These are phyloP conservation scores for Theristicus caerulescens DNA, from an alignment of 2,113 vertebrate species.

Conservation along the genomic window DNA sequence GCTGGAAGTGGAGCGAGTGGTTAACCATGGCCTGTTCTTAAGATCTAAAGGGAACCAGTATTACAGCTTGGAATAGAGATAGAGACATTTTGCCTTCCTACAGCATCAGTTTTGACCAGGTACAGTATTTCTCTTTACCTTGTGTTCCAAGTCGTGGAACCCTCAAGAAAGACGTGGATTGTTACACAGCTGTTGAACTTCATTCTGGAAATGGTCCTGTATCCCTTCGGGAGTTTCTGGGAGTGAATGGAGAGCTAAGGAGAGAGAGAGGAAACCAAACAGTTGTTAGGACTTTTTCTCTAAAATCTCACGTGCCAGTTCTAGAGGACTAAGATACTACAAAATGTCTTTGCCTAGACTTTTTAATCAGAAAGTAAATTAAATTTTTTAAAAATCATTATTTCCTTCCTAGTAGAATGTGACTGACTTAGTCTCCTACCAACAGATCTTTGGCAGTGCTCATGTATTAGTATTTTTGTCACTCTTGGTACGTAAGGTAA, in stretches of 20 bases:
- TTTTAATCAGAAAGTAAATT: neutral
- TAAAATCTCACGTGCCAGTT: neutral
- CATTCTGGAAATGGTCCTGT: neutral
- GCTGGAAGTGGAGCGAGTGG: neutral
- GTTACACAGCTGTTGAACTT: neutral
- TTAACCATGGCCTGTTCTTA: neutral
- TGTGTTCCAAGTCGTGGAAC: neutral
- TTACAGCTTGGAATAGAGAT: too few species aligned
- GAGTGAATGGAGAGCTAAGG: neutral
- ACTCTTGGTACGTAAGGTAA: neutral
- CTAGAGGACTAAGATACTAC: accelerated
- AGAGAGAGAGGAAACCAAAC: neutral
- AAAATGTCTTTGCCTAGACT: neutral
- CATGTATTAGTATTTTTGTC: neutral
- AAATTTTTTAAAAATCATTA: neutral
- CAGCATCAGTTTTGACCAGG: neutral
- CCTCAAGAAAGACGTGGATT: neutral
- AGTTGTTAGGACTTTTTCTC: neutral
- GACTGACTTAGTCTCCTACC: neutral
- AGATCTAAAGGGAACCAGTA: neutral
- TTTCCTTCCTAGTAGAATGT: neutral
- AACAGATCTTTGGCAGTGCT: neutral
- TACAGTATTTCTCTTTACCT: neutral
- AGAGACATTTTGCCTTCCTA: neutral
- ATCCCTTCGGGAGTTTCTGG: neutral